Evolutionary conservation across 2,797 vertebrate species (phyloP).

Genomic region (Sylvia borin): DNA sequence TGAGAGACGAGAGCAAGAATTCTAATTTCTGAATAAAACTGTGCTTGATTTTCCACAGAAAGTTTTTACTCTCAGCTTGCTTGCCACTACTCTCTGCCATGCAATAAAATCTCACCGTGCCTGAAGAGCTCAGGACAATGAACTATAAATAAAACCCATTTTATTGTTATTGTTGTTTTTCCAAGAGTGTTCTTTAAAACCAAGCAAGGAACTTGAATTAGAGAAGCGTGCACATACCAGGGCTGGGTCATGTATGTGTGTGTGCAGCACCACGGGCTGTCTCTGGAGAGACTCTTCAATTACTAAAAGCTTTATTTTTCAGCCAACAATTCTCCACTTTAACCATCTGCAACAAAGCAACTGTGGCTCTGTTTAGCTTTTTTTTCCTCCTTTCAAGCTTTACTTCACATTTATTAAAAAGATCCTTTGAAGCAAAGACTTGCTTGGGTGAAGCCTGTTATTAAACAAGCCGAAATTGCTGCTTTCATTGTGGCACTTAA

Average conservation of each 20-base stretch:
- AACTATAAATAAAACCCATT: neutral
- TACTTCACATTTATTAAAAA: constrained; percentile 5
- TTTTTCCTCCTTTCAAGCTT: neutral
- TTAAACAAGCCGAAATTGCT: constrained; percentile 4
- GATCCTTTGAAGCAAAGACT: neutral
- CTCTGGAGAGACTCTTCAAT: neutral
- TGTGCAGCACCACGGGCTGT: rapidly evolving
- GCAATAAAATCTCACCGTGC: neutral
- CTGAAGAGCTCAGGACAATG: neutral
- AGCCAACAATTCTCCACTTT: neutral
- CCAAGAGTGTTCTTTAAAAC: neutral
- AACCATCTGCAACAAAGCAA: neutral
- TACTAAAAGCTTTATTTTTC: neutral
- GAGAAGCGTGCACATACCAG: rapidly evolving
- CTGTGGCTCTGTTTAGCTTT: neutral
- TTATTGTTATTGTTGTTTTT: neutral
- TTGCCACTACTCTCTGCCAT: neutral
- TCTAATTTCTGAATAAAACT: neutral
- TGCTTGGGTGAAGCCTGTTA: neutral
- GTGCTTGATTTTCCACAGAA: neutral
- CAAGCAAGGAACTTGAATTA: neutral
- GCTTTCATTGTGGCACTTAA: constrained; percentile 39
- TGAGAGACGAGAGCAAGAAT: neutral
- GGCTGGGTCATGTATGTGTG: neutral
- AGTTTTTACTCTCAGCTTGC: neutral